Evolutionary conservation across 2,797 vertebrate species (phyloP), one percentile per base, ranked within the genome.

Genomic region (Agapornis canus): DNA sequence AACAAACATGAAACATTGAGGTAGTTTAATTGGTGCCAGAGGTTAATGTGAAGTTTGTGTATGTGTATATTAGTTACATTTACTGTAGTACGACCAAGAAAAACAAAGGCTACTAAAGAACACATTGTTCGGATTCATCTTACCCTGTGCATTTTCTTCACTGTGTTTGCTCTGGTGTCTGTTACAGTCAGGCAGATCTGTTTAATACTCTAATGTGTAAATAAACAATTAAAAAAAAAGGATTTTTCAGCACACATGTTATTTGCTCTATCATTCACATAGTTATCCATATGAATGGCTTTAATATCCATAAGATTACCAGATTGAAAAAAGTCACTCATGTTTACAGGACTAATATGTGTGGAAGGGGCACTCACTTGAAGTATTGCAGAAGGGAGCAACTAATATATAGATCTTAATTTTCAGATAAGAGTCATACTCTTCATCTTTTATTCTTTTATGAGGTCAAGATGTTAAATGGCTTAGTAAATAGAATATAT

Each of bases 11-110:
- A 79, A 77, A 83, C 86, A 65, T 45, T 69, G 59, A 84, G 70
- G 39, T 57, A 51, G 25, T 73, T 89, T 91, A 92, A 84, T 77
- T 91, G 64, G 54, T 95, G 76, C 64, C 86, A 68, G 27, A 76
- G 51, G 43, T 84, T 92, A 94, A 90, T 29, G 48, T 83, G 80
- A 89, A 85, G 43, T 84, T 89, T 72, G 10, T 31, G 1, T 87
- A 20, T 92, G 66, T 84, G 23, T 48, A 35, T 64, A 45, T 70
- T 73, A 77, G 35, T 61, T 91, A 47, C 60, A 16, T 82, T 87
- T 66, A 80, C 47, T 71, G 31, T 64, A 79, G 27, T 35, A 45
- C 0, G 0, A 86, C 54, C 19, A 82, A 95, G 73, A 82, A 21
- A 48, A 76, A 83, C 35, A 85, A 90, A 90, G 48, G 71, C 82